phyloP scores from a whole-genome alignment of 2,888 invertebrate species.

The Furcula furcula region DNA sequence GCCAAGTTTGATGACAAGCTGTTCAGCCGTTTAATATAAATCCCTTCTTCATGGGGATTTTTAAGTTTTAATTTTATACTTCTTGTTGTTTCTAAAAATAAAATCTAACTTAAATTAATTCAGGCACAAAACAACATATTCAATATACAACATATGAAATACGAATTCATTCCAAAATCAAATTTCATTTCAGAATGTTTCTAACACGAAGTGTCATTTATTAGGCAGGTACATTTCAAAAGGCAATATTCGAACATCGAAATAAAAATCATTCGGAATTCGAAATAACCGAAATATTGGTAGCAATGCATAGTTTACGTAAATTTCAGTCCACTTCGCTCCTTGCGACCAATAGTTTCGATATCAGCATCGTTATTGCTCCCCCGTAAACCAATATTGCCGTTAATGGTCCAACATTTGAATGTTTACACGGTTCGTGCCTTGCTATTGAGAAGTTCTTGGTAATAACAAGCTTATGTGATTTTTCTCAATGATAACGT shows the following conservation, averaged over 20 bases:
- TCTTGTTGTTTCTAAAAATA: no score
- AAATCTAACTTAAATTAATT: no score
- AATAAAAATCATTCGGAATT: neutral
- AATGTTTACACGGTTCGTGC: conserved; percentile 48
- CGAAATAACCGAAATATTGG: conserved; percentile 23
- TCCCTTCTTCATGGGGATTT: no score
- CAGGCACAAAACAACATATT: no score
- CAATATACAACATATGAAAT: no score
- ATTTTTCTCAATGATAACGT: conserved; percentile 4
- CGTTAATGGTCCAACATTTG: conserved; percentile 56
- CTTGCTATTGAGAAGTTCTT: conserved; percentile 31
- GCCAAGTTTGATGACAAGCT: no score
- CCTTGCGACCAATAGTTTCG: conserved; percentile 46
- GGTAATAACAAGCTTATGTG: conserved; percentile 7
- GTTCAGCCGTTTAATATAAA: no score
- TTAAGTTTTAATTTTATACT: no score
- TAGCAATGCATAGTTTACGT: conserved; percentile 26
- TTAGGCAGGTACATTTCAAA: neutral
- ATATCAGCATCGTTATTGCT: conserved; percentile 53
- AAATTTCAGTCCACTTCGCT: conserved; percentile 24
- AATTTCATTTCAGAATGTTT: no score
- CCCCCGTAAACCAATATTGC: conserved; percentile 50
- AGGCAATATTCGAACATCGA: neutral
- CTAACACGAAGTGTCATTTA: no score
- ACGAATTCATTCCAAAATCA: no score